Evolutionary conservation across 2,888 invertebrate species (phyloP).

Genomic region (Deilephila porcellus): DNA sequence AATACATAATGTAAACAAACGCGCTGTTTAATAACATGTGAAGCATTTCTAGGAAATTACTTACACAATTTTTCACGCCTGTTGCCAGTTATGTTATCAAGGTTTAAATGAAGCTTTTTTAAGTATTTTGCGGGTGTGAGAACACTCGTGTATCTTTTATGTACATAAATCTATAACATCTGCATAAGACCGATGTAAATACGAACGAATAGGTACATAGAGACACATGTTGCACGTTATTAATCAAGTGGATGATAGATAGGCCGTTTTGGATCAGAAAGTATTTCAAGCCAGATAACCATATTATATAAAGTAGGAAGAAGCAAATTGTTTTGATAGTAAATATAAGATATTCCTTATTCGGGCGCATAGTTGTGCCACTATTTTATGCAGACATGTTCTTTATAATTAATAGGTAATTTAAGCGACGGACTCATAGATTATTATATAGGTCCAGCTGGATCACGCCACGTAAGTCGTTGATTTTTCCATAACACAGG

Average conservation of each 20-base stretch:
- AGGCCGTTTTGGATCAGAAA: constrained; percentile 40
- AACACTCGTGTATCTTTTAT: background rate
- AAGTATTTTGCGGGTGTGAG: background rate
- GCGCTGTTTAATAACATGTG: background rate
- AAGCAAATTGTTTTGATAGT: constrained; percentile 38
- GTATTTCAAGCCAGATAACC: constrained; percentile 32
- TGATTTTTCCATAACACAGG: background rate
- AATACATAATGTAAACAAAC: background rate
- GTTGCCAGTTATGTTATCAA: background rate
- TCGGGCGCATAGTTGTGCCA: background rate
- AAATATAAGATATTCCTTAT: background rate
- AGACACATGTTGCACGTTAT: constrained; percentile 43
- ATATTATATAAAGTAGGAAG: constrained; percentile 39
- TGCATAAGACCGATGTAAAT: background rate
- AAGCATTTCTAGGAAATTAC: constrained; percentile 8
- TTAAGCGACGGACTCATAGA: background rate
- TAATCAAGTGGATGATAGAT: constrained; percentile 42
- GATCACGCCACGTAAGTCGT: background rate
- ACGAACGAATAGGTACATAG: constrained; percentile 38
- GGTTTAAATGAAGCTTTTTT: background rate
- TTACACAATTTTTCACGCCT: background rate
- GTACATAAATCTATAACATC: background rate
- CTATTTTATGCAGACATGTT: background rate
- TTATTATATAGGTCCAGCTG: background rate
- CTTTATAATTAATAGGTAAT: background rate